Evolutionary conservation across 2,888 invertebrate species (phyloP).

Genomic region (Corbicula japonica): DNA sequence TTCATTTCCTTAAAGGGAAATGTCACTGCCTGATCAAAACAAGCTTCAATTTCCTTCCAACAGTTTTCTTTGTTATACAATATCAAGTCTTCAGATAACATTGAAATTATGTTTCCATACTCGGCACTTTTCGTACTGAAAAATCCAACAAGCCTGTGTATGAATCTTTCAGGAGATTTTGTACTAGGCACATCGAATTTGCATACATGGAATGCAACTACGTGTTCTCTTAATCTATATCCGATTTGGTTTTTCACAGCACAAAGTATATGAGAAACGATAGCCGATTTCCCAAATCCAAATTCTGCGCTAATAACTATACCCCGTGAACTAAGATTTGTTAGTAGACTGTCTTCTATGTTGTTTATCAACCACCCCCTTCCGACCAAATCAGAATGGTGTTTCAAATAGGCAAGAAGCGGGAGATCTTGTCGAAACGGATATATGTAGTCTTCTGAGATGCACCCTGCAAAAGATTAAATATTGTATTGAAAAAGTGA

Average conservation of each 20-base stretch:
- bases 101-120: constrained; percentile 37
- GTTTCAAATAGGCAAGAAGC: too few species aligned
- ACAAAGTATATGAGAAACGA: constrained; percentile 38
- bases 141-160: constrained; percentile 36
- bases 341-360: too few species aligned
- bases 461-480: too few species aligned
- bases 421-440: too few species aligned
- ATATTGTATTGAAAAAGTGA: too few species aligned
- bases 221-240: neutral
- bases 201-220: constrained; percentile 35
- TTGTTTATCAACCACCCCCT: too few species aligned
- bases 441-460: too few species aligned
- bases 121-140: constrained; percentile 33
- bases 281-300: constrained; percentile 45
- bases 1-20: constrained; percentile 17
- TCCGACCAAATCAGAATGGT: too few species aligned
- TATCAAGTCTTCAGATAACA: constrained; percentile 6
- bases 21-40: constrained; percentile 39
- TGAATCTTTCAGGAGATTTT: constrained; percentile 19
- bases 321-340: constrained; percentile 1
- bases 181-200: constrained; percentile 37
- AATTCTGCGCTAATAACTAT: constrained; percentile 30
- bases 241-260: constrained; percentile 2
- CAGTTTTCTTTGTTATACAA: constrained; percentile 23
- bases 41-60: constrained; percentile 28